Percentiles rank a stretch among this genome's conserved stretches.
Evolutionary conservation across 2,888 invertebrate species (phyloP).

Genomic region (Cenopis cana): DNA sequence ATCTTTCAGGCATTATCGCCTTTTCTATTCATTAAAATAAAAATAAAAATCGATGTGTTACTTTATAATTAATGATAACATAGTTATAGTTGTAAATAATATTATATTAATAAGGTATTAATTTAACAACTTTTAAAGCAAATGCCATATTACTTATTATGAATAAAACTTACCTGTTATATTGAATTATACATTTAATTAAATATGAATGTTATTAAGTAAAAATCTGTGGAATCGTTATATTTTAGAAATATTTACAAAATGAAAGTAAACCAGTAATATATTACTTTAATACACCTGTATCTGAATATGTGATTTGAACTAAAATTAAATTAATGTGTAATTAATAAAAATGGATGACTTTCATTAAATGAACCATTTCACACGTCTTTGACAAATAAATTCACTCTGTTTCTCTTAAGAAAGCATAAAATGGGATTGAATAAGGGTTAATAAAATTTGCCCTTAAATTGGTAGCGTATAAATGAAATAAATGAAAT

Average conservation of each 20-base stretch:
- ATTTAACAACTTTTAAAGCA: conserved; percentile 60
- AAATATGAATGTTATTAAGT: conserved; percentile 17
- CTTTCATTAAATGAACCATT: not conserved
- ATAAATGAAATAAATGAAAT: too few species aligned
- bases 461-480: too few species aligned
- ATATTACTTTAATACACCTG: conserved; percentile 39
- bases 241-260: conserved; percentile 38
- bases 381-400: not conserved
- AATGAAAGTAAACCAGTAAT: conserved; percentile 42
- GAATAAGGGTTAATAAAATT: too few species aligned
- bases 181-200: conserved; percentile 22
- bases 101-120: conserved; percentile 52
- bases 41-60: conserved; percentile 11
- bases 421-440: not conserved
- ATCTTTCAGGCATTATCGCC: conserved; percentile 15
- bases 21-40: conserved; percentile 1
- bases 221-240: conserved; percentile 14
- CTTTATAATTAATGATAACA: conserved; percentile 56
- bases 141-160: conserved; percentile 80
- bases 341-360: conserved; percentile 39
- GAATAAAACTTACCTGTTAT: conserved; percentile 51
- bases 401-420: not conserved
- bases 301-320: conserved; percentile 43
- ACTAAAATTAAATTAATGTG: conserved; percentile 39
- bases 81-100: conserved; percentile 54